Percentiles rank a stretch among this genome's conserved stretches.
These are phyloP conservation scores for Branchipolynoe longqiensis DNA, from an alignment of 2,888 invertebrate species.

Conservation along the genomic window DNA sequence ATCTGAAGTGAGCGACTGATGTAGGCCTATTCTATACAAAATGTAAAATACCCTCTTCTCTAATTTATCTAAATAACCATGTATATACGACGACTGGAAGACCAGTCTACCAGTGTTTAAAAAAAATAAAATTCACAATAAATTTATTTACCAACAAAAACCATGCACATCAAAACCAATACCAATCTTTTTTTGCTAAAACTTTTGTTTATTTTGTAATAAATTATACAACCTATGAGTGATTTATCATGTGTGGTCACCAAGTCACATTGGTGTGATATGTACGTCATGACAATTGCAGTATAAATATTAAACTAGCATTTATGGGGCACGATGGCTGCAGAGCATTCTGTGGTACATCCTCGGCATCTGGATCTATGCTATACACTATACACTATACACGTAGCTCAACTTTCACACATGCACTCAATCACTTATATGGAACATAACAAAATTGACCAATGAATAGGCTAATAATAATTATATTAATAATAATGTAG, in stretches of 20 bases:
- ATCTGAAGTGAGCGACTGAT: too few relatives aligned
- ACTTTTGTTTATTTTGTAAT: constrained; percentile 23
- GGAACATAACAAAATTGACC: neutral
- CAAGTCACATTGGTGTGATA: neutral
- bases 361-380: too few relatives aligned
- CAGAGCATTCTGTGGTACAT: too few relatives aligned
- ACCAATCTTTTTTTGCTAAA: constrained; percentile 24
- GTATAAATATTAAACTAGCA: neutral
- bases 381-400: neutral
- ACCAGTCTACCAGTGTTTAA: too few relatives aligned
- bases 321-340: neutral
- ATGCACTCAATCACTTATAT: neutral
- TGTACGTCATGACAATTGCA: neutral
- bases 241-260: neutral
- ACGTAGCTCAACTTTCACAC: neutral
- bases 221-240: constrained; percentile 44
- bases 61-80: too few relatives aligned
- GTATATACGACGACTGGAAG: too few relatives aligned
- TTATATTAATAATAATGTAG: neutral
- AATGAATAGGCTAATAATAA: neutral
- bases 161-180: too few relatives aligned
- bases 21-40: too few relatives aligned
- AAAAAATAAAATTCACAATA: too few relatives aligned
- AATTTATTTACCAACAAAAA: too few relatives aligned
- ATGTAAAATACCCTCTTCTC: too few relatives aligned